These are phyloP conservation scores for Acrocera orbiculus DNA, from an alignment of 2,888 invertebrate species.

Conservation along the genomic window DNA sequence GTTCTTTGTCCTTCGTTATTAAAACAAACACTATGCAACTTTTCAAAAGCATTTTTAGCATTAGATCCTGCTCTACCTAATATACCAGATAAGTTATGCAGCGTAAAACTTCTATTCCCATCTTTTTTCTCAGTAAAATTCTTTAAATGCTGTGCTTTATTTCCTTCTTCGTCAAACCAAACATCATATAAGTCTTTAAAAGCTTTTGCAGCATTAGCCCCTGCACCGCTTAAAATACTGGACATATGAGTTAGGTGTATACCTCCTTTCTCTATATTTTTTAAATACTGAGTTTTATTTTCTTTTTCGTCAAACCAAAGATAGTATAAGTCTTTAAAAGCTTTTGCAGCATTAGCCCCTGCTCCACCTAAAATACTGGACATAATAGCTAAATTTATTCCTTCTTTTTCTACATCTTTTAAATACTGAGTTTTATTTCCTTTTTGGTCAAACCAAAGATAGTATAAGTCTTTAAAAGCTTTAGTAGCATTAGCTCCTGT, in stretches of 20 bases:
- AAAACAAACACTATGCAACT: not conserved
- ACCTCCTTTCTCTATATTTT: constrained; percentile 12
- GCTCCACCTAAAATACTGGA: constrained; percentile 3
- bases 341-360: constrained; percentile 12
- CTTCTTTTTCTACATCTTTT: not conserved
- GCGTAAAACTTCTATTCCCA: not conserved
- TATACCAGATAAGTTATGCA: not conserved
- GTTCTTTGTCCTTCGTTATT: not conserved
- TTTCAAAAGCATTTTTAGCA: not conserved
- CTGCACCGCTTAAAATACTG: not conserved
- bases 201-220: not conserved
- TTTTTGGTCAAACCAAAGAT: not conserved
- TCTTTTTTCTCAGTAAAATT: not conserved
- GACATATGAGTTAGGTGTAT: constrained; percentile 14
- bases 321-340: constrained; percentile 17
- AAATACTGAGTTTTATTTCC: constrained; percentile 3
- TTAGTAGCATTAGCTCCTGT: constrained; percentile 8
- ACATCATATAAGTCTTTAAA: not conserved
- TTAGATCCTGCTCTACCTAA: not conserved
- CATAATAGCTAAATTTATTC: not conserved
- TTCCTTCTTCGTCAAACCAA: not conserved
- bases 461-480: constrained; percentile 4
- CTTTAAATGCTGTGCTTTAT: not conserved
- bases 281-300: constrained; percentile 1
- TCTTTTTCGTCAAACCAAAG: constrained; percentile 14